phyloP scores from a whole-genome alignment of 2,113 vertebrate genomes.

The Protobothrops flavoviridis region DNA sequence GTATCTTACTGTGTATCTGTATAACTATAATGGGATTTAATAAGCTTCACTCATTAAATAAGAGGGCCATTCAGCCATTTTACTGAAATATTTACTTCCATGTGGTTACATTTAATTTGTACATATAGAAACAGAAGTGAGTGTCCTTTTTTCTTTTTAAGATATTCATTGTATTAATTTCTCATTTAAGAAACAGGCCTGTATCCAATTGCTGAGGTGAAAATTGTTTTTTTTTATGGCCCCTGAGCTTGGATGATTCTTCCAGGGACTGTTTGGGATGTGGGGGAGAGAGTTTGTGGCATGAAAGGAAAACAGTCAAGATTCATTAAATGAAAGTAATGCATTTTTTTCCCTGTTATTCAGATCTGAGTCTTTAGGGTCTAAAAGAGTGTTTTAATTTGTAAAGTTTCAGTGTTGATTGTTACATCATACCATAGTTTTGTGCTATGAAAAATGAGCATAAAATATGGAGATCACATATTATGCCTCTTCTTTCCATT shows the following conservation, averaged over 20 bases:
- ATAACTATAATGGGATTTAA: background rate
- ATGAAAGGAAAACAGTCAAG: background rate
- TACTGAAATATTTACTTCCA: background rate
- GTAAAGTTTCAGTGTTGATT: background rate
- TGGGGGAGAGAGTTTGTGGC: background rate
- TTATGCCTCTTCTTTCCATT: background rate
- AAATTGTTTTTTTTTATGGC: background rate
- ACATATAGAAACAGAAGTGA: background rate
- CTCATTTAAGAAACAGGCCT: background rate
- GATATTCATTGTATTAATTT: background rate
- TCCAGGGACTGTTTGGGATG: background rate
- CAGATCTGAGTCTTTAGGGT: background rate
- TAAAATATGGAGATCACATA: background rate
- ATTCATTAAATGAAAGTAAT: background rate
- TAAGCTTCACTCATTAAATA: background rate
- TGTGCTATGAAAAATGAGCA: background rate
- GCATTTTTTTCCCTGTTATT: background rate
- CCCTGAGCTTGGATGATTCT: background rate
- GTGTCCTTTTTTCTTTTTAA: background rate
- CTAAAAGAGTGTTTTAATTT: background rate
- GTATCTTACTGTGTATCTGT: background rate
- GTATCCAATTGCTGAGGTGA: background rate
- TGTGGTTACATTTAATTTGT: background rate
- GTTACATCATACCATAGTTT: background rate
- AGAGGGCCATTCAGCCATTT: background rate